A percentile compares a stretch with the other conserved stretches of the same genome.
Evolutionary conservation across 2,113 vertebrate species (phyloP).

Genomic region (Pipra filicauda): DNA sequence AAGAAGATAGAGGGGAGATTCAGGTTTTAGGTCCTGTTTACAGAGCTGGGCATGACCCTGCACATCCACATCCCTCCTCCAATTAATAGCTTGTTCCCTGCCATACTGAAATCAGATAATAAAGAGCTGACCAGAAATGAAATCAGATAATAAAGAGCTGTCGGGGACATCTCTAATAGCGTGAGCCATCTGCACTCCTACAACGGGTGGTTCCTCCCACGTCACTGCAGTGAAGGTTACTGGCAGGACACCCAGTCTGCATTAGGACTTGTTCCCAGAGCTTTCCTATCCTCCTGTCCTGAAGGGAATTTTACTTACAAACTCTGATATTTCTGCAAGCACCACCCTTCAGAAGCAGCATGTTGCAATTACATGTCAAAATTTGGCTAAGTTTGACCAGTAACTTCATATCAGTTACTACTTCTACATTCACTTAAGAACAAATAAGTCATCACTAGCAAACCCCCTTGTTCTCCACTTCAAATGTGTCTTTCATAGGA

Average conservation of each 20-base stretch:
- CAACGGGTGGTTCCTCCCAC: not conserved
- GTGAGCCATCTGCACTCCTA: conserved; percentile 1
- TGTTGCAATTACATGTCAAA: not conserved
- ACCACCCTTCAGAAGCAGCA: conserved; percentile 24
- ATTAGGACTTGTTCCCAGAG: not conserved
- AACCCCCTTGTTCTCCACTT: not conserved
- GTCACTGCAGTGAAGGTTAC: conserved; percentile 11
- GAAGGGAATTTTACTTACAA: not conserved
- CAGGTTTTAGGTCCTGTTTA: not conserved
- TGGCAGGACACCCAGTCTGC: conserved; percentile 34
- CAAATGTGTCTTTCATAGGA: not conserved
- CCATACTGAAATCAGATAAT: not conserved
- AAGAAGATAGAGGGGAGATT: not conserved
- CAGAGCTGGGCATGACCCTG: not conserved
- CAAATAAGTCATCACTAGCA: not conserved
- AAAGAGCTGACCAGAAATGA: not conserved
- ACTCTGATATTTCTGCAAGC: not conserved
- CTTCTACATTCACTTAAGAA: not conserved
- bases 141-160: not conserved
- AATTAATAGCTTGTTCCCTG: not conserved
- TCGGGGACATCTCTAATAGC: not conserved
- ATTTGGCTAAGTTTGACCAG: not conserved
- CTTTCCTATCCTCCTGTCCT: not conserved
- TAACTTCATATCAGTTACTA: not conserved
- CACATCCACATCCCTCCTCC: not conserved